These are phyloP conservation scores for Linnaemya tessellans DNA, from an alignment of 2,888 invertebrate species.

Conservation along the genomic window DNA sequence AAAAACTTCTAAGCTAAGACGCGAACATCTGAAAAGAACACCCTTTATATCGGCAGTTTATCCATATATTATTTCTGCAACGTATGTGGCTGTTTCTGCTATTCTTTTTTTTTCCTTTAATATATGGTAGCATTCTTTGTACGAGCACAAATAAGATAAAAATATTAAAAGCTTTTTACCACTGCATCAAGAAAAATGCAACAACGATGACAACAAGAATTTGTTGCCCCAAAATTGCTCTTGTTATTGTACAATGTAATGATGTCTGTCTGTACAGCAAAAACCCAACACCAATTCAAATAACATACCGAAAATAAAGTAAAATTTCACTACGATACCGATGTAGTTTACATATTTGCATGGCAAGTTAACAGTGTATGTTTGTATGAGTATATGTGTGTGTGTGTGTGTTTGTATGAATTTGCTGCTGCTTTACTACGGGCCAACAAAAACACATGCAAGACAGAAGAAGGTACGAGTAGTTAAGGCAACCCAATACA, in stretches of 20 bases:
- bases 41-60: too few relatives aligned
- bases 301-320: slow-evolving; percentile 23
- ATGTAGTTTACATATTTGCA: slow-evolving; percentile 28
- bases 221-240: not conserved
- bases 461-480: not conserved
- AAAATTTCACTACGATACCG: slow-evolving; percentile 43
- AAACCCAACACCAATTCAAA: slow-evolving; percentile 17
- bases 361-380: slow-evolving; percentile 34
- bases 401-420: not conserved
- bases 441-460: not conserved
- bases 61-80: too few relatives aligned
- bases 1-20: too few relatives aligned
- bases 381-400: not conserved
- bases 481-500: slow-evolving; percentile 24
- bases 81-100: slow-evolving; percentile 1
- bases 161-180: slow-evolving; percentile 48
- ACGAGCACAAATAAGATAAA: not conserved
- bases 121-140: not conserved
- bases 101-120: too few relatives aligned
- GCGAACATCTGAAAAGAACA: too few relatives aligned
- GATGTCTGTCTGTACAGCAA: slow-evolving; percentile 10
- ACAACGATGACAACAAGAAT: not conserved
- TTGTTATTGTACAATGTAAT: slow-evolving; percentile 22
- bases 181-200: slow-evolving; percentile 34
- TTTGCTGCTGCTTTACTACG: not conserved